These are phyloP conservation scores for Cecropterus lyciades DNA, from an alignment of 1,140 invertebrate genomes.

Conservation along the genomic window DNA sequence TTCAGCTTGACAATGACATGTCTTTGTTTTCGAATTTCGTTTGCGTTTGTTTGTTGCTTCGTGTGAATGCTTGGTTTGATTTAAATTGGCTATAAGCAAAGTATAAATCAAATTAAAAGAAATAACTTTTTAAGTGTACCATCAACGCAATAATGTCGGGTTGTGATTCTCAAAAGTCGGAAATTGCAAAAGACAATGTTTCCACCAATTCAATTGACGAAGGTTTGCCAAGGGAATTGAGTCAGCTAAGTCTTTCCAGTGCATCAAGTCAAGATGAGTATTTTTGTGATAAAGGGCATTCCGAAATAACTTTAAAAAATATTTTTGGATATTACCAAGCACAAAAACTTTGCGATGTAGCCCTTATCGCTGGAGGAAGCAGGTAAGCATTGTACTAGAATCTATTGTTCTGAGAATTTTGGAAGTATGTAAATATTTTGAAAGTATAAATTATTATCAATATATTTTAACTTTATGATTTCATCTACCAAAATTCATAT, in stretches of 20 bases:
- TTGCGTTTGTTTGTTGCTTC: slow-evolving; percentile 1
- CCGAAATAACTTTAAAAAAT: slow-evolving; percentile 90
- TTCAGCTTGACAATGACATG: not conserved
- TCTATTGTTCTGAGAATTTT: too few species aligned
- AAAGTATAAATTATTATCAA: too few species aligned
- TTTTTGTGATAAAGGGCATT: slow-evolving; percentile 91
- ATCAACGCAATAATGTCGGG: slow-evolving; percentile 62
- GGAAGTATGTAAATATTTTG: too few species aligned
- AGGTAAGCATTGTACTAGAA: slow-evolving; percentile 72
- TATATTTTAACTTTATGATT: too few species aligned
- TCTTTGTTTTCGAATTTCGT: not conserved
- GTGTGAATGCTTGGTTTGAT: not conserved
- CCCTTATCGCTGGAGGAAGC: slow-evolving; percentile 89
- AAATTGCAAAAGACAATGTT: slow-evolving; percentile 71
- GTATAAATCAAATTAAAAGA: not conserved
- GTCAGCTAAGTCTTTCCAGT: slow-evolving; percentile 84
- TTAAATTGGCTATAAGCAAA: not conserved
- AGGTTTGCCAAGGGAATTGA: slow-evolving; percentile 84
- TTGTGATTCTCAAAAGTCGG: slow-evolving; percentile 68
- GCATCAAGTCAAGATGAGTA: slow-evolving; percentile 88
- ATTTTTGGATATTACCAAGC: slow-evolving; percentile 93
- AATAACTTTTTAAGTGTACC: not conserved
- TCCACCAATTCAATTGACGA: slow-evolving; percentile 79
- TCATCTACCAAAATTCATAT: too few species aligned
- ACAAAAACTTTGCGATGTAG: slow-evolving; percentile 92